These are phyloP conservation scores for Drosophila baimaii DNA, from an alignment of 1,140 invertebrate species.

Conservation along the genomic window DNA sequence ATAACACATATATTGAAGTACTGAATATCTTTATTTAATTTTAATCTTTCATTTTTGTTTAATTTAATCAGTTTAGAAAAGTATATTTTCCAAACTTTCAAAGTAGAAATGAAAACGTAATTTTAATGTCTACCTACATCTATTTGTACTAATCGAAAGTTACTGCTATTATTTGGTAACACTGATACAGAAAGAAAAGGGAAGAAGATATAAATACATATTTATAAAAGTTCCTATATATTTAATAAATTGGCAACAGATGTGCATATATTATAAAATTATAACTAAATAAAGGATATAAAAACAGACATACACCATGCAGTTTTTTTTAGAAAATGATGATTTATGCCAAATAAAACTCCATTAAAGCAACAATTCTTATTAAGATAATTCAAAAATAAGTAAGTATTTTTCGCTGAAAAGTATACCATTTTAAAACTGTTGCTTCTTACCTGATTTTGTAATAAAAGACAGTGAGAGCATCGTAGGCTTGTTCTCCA, in stretches of 20 bases:
- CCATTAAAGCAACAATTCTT: too few species aligned
- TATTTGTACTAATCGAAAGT: constrained; percentile 60
- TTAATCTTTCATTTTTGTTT: not conserved
- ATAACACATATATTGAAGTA: too few species aligned
- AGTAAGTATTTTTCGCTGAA: too few species aligned
- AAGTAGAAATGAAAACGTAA: constrained; percentile 16
- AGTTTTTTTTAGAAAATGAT: not conserved
- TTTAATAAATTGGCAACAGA: constrained; percentile 72
- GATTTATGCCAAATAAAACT: not conserved
- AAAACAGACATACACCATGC: constrained; percentile 17
- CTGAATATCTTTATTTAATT: not conserved
- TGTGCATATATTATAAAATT: constrained; percentile 80
- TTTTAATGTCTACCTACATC: constrained; percentile 35
- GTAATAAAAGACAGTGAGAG: too few species aligned
- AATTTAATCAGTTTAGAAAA: not conserved
- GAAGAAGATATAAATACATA: constrained; percentile 57
- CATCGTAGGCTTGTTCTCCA: too few species aligned
- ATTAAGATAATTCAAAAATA: too few species aligned
- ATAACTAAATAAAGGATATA: constrained; percentile 66
- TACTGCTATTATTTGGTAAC: constrained; percentile 60
- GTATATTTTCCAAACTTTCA: not conserved
- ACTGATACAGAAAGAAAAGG: constrained; percentile 26
- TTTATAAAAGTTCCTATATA: constrained; percentile 76
- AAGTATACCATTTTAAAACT: too few species aligned
- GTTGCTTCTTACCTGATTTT: too few species aligned